Conservation (phyloP, 2,888 invertebrate species). For the Autographa gamma region DNA sequence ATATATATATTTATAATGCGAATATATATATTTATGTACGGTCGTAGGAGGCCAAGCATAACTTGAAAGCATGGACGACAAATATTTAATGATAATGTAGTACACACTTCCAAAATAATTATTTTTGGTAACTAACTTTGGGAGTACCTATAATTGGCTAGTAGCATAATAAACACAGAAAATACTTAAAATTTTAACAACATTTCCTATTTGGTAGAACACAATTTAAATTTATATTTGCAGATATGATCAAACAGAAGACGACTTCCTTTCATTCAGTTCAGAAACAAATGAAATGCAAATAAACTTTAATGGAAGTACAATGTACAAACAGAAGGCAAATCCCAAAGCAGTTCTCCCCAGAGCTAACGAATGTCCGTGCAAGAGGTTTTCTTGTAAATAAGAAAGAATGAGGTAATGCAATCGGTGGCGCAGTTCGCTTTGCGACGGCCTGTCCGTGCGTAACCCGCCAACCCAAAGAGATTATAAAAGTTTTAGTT, state of each 20-base stretch:
- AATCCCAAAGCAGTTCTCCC: conserved; percentile 47
- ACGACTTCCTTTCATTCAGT: conserved; percentile 5
- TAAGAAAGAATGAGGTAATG: conserved; percentile 68
- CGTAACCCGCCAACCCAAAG: conserved; percentile 59
- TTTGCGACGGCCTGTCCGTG: conserved; percentile 62
- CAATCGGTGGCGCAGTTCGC: conserved; percentile 54
- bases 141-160: too few relatives aligned
- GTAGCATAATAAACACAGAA: too few relatives aligned
- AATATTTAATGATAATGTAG: too few relatives aligned
- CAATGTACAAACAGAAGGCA: conserved; percentile 43
- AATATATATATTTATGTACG: too few relatives aligned
- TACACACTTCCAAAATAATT: too few relatives aligned
- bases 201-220: not conserved
- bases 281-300: conserved; percentile 44
- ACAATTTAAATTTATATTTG: not conserved
- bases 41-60: too few relatives aligned
- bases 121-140: too few relatives aligned
- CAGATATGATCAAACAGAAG: conserved; percentile 17
- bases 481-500: too few relatives aligned
- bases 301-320: conserved; percentile 47
- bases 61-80: too few relatives aligned
- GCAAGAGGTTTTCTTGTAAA: conserved; percentile 66
- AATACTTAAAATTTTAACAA: too few relatives aligned
- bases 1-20: too few relatives aligned
- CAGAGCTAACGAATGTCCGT: conserved; percentile 54